Percentiles rank a stretch among this genome's conserved stretches.
Evolutionary conservation across 2,113 vertebrate genomes (phyloP).

Genomic region (Corapipo altera): DNA sequence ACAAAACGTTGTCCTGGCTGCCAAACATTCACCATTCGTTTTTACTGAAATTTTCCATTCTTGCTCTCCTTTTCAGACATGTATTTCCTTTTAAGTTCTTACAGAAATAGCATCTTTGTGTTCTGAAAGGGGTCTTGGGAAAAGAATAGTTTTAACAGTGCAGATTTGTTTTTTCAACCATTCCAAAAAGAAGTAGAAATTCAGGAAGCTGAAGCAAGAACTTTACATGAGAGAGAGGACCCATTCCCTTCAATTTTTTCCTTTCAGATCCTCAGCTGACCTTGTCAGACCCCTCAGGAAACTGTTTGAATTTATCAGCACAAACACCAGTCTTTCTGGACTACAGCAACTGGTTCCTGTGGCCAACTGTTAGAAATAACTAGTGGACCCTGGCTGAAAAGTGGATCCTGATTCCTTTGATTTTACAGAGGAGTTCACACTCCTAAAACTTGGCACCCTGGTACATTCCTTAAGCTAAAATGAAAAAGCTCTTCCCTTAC

Average conservation of each 20-base stretch:
- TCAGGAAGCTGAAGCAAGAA: neutral
- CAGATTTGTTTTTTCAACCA: conserved; percentile 1
- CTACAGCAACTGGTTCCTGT: neutral
- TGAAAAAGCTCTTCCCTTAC: neutral
- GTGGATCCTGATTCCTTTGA: neutral
- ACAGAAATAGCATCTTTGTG: conserved; percentile 51
- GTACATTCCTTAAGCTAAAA: neutral
- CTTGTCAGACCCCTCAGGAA: neutral
- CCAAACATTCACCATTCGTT: conserved; percentile 52
- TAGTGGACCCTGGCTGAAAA: neutral
- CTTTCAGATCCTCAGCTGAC: neutral
- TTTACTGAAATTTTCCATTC: conserved; percentile 53
- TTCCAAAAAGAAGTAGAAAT: conserved; percentile 12
- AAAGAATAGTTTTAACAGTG: conserved; percentile 34
- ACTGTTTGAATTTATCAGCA: neutral
- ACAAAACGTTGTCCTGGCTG: conserved; percentile 18
- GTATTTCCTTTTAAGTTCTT: conserved; percentile 54
- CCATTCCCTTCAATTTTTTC: accelerated
- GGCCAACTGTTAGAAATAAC: neutral
- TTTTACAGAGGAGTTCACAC: neutral
- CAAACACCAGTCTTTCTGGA: neutral
- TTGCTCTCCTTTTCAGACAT: conserved; percentile 31
- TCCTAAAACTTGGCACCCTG: neutral
- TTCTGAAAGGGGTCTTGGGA: conserved; percentile 24
- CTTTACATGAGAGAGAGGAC: neutral